Evolutionary conservation across 2,113 vertebrate genomes (phyloP).

Genomic region (Corydoras maculifer): DNA sequence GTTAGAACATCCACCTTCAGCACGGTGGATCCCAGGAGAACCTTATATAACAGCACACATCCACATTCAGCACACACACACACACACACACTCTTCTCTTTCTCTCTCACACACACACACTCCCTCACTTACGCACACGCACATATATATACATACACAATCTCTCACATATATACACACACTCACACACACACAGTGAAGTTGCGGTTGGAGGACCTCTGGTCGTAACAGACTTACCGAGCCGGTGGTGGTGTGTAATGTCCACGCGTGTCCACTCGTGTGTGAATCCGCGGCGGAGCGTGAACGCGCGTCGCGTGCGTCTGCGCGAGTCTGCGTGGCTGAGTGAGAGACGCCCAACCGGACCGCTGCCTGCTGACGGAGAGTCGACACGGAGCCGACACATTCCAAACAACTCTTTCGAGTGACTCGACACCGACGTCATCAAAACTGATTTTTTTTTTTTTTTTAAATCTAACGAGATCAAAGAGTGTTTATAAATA

Average conservation of each 20-base stretch:
- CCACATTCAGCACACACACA: neutral
- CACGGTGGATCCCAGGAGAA: neutral
- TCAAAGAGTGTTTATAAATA: too few relatives aligned
- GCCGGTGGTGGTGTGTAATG: neutral
- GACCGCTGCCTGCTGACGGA: slow-evolving; percentile 9
- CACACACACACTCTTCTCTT: too few relatives aligned
- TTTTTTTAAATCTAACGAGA: too few relatives aligned
- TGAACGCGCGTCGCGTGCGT: slow-evolving; percentile 33
- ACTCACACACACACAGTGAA: neutral
- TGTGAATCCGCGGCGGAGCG: slow-evolving; percentile 15
- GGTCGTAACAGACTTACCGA: too few relatives aligned
- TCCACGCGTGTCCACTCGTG: neutral
- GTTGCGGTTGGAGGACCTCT: too few relatives aligned
- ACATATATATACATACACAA: too few relatives aligned
- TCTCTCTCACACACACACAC: too few relatives aligned
- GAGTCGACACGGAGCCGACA: slow-evolving; percentile 8
- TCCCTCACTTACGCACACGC: too few relatives aligned
- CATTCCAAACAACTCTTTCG: slow-evolving; percentile 1
- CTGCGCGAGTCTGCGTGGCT: slow-evolving; percentile 45
- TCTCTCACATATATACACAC: too few relatives aligned
- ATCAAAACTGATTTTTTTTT: too few relatives aligned
- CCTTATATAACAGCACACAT: neutral
- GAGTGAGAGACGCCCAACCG: slow-evolving; percentile 38
- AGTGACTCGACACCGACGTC: neutral
- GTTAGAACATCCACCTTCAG: neutral